Conservation (phyloP, 2,888 invertebrate genomes). For the Scaptodrosophila latifasciaeformis region DNA sequence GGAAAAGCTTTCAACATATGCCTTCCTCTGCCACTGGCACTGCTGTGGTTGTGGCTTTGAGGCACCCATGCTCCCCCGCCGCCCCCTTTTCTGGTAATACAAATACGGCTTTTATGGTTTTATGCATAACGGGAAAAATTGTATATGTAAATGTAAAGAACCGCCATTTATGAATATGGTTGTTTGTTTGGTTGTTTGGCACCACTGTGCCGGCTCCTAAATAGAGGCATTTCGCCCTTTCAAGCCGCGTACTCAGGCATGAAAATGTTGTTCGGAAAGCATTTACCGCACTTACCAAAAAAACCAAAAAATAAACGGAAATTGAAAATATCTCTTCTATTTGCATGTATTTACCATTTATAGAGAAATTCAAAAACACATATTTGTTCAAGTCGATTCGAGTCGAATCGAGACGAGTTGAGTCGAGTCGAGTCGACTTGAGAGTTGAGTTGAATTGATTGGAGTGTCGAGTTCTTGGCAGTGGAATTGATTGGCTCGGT, state of each 20-base stretch:
- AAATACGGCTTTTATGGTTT: neutral
- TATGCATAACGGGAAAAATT: neutral
- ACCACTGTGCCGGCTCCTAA: conserved; percentile 1
- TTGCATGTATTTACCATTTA: too few relatives aligned
- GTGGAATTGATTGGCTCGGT: too few relatives aligned
- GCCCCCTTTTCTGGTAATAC: too few relatives aligned
- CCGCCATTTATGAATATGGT: conserved; percentile 4
- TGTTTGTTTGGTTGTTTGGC: neutral
- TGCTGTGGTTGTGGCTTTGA: conserved; percentile 25
- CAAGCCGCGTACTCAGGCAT: conserved; percentile 48
- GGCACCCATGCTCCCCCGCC: too few relatives aligned
- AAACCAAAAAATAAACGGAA: too few relatives aligned
- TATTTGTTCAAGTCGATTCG: too few relatives aligned
- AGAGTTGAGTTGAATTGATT: too few relatives aligned
- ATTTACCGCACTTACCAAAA: conserved; percentile 52
- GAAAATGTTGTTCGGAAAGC: conserved; percentile 59
- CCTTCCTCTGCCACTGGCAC: conserved; percentile 5
- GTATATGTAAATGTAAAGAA: neutral
- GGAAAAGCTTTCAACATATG: neutral
- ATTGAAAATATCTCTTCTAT: conserved; percentile 51
- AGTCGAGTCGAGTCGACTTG: too few relatives aligned
- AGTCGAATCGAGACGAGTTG: too few relatives aligned
- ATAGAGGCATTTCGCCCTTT: conserved; percentile 52
- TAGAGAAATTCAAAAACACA: too few relatives aligned
- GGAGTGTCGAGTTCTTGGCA: too few relatives aligned